Conservation (phyloP, 2,888 invertebrate genomes). For the Phania funesta region DNA sequence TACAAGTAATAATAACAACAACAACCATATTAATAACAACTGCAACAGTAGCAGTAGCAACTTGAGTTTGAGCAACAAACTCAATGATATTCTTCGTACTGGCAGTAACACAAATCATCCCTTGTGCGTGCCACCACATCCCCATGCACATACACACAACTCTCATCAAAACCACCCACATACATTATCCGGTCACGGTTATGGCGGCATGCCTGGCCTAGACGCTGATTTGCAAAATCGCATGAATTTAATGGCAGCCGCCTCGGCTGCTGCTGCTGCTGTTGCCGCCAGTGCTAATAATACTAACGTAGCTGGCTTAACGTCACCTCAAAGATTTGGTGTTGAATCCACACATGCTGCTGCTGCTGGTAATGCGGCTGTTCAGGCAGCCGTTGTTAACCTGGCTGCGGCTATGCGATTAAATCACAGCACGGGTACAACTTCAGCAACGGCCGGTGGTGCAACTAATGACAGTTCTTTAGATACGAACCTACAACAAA, state of each 20-base stretch:
- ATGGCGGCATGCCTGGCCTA: slow-evolving; percentile 82
- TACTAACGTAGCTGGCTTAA: slow-evolving; percentile 57
- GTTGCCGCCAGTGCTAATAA: slow-evolving; percentile 72
- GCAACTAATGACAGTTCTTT: slow-evolving; percentile 1
- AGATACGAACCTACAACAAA: slow-evolving; percentile 57
- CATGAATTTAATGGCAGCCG: slow-evolving; percentile 87
- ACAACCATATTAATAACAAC: slow-evolving; percentile 80
- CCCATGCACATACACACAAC: slow-evolving; percentile 25
- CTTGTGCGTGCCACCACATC: slow-evolving; percentile 19
- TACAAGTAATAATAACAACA: slow-evolving; percentile 82
- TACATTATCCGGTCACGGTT: slow-evolving; percentile 75
- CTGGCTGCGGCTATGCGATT: slow-evolving; percentile 89
- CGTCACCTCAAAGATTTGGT: slow-evolving; percentile 75
- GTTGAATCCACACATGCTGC: slow-evolving; percentile 80
- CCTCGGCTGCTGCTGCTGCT: slow-evolving; percentile 75
- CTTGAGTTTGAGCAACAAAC: slow-evolving; percentile 83
- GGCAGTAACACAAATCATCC: slow-evolving; percentile 63
- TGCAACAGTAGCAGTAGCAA: slow-evolving; percentile 81
- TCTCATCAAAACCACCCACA: slow-evolving; percentile 32
- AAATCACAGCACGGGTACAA: slow-evolving; percentile 74
- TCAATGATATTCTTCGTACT: slow-evolving; percentile 77
- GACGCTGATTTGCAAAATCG: slow-evolving; percentile 82
- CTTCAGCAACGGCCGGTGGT: slow-evolving; percentile 15
- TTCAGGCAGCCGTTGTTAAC: slow-evolving; percentile 88
- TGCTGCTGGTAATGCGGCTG: slow-evolving; percentile 82